Evolutionary conservation across 2,888 invertebrate species (phyloP).

Genomic region (Eurytoma adleriae): DNA sequence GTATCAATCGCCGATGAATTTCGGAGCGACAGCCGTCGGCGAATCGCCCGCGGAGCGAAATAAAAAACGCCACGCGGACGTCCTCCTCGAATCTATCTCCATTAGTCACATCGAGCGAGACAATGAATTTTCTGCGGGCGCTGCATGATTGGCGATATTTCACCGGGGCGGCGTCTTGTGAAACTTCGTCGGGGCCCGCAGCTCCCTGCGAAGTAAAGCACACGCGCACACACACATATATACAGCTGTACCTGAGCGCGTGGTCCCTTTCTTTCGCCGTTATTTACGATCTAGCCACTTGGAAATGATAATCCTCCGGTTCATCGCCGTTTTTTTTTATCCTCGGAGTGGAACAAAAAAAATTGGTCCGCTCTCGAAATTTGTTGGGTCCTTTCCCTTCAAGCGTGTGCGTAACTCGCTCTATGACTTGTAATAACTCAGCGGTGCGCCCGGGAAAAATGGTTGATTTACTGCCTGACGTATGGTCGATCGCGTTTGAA

Average conservation of each 20-base stretch:
- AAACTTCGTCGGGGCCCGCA: background rate
- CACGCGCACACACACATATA: too few species aligned
- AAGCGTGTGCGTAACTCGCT: too few species aligned
- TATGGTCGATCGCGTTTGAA: too few species aligned
- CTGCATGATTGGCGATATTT: conserved; percentile 32
- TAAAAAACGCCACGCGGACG: too few species aligned
- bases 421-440: too few species aligned
- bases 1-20: conserved; percentile 14
- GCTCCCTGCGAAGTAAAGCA: background rate
- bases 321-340: background rate
- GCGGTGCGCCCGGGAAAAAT: too few species aligned
- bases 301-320: conserved; percentile 13
- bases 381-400: too few species aligned
- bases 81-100: conserved; percentile 8
- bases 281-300: conserved; percentile 32
- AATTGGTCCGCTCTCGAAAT: background rate
- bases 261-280: conserved; percentile 3
- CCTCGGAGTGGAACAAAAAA: background rate
- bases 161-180: background rate
- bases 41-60: too few species aligned
- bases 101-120: conserved; percentile 26
- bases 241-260: too few species aligned
- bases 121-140: conserved; percentile 36
- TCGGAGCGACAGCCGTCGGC: too few species aligned
- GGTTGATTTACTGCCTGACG: too few species aligned